Base-by-base conservation (phyloP, 37 sponge, comb jelly and placozoan genomes). In the Trichoplax adhaerens region DNA sequence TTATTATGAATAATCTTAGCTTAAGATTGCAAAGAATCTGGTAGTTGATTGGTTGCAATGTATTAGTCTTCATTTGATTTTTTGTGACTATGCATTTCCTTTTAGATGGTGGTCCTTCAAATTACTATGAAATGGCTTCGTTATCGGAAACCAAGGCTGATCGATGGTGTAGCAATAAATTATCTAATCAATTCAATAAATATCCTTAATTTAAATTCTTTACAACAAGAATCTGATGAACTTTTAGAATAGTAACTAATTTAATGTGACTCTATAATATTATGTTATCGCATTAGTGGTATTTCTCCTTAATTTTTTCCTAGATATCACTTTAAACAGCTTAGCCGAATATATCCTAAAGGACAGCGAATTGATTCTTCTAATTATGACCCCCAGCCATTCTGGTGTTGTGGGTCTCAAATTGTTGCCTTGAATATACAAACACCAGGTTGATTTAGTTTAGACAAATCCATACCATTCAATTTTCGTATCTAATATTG, bases 341-440 rank as follows among this genome's bases (percentile, higher is more conserved):
- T 93, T 63, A 87, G 85, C 69, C 76, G 99, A 7, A 86, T 93
- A 66, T 98, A 98, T 64, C 99, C 99, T 49, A 89, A 90, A 57
- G 91, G 91, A 48, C 78, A 74, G 74, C 74, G 99, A 1, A 72
- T 93, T 56, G 91, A 93, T 78, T 93, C 94, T 52, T 82, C 85
- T 69, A 98, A 98, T 82, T 93, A 83, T 77, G 84, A 93, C 67
- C 99, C 99, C 12, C 58, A 77, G 50, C 81, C 85, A 29, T 81
- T 89, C 78, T 98, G 99, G 99, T 90, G 85, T 65, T 83, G 82
- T 53, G 99, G 99, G 4, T 87, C 71, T 10, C 99, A 98, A 56
- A 70, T 90, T 60, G 88, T 91, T 58, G 77, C 99, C 49, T 84
- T 98, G 70, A 98, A 98, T 84, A 90, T 83, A 78, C 99, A 98